Conservation (phyloP, 2,888 invertebrate genomes). For the Conistra vaccinii region DNA sequence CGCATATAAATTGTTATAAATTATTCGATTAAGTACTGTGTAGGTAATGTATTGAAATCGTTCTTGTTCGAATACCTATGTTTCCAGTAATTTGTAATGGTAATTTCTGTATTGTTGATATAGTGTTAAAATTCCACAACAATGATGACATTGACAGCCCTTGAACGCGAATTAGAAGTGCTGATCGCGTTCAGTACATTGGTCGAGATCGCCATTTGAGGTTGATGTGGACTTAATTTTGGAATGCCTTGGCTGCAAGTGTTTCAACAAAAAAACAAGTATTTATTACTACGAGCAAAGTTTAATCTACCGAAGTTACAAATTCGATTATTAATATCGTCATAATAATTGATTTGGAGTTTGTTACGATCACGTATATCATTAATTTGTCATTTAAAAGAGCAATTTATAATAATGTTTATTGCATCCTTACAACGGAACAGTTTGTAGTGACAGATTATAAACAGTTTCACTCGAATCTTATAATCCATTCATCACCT, state of each 20-base stretch:
- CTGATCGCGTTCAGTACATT: neutral
- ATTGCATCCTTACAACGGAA: too few species aligned
- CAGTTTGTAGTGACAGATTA: too few species aligned
- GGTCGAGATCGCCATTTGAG: too few species aligned
- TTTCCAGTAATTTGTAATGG: neutral
- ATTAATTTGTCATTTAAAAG: neutral
- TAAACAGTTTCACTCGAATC: too few species aligned
- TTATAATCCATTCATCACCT: too few species aligned
- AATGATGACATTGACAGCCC: neutral
- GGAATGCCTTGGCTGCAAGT: too few species aligned
- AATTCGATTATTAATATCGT: neutral
- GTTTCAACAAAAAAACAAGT: neutral
- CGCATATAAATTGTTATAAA: slow-evolving; percentile 33
- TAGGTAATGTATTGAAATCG: neutral
- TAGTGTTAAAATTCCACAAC: neutral
- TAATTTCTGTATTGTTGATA: neutral
- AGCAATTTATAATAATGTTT: too few species aligned
- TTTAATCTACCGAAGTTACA: neutral
- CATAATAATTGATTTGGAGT: neutral
- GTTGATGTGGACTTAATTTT: neutral
- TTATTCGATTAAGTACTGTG: slow-evolving; percentile 9
- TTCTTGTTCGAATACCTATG: neutral
- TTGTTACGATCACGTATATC: neutral
- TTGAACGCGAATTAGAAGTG: neutral
- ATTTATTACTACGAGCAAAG: neutral